Evolutionary conservation across 2,113 vertebrate species (phyloP).

Genomic region (Oryzias javanicus): DNA sequence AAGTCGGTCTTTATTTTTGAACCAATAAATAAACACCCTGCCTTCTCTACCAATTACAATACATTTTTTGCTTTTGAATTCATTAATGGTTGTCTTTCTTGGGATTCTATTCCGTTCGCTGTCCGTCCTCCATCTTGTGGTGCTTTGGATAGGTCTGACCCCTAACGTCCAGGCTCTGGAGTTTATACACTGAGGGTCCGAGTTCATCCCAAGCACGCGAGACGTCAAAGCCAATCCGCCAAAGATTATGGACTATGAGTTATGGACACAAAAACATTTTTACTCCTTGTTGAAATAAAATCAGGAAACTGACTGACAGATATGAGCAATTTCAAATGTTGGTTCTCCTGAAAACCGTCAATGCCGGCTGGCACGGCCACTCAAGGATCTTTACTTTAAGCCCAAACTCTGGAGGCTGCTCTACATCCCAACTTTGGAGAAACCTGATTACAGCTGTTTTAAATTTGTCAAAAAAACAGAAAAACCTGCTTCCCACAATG

Average conservation of each 20-base stretch:
- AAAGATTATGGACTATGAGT: neutral
- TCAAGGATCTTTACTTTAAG: conserved; percentile 19
- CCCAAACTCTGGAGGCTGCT: conserved; percentile 3
- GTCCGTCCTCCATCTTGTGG: too few relatives aligned
- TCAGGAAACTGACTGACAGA: neutral
- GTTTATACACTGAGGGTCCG: too few relatives aligned
- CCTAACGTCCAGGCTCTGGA: too few relatives aligned
- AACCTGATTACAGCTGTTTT: conserved; percentile 8
- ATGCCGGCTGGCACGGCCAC: conserved; percentile 10
- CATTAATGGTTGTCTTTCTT: too few relatives aligned
- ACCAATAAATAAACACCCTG: too few relatives aligned
- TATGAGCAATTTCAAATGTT: neutral
- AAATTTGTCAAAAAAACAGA: conserved; percentile 5
- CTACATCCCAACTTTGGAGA: conserved; percentile 6
- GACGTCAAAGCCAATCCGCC: too few relatives aligned
- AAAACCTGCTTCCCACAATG: conserved; percentile 6
- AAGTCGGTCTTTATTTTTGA: too few relatives aligned
- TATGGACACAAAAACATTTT: neutral
- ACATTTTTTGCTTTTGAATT: too few relatives aligned
- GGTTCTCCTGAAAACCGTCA: conserved; percentile 13
- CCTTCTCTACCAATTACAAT: too few relatives aligned
- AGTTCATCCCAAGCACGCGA: too few relatives aligned
- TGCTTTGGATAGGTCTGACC: too few relatives aligned
- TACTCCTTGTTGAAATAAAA: neutral
- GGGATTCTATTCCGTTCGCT: too few relatives aligned